Percentiles rank a stretch among this genome's conserved stretches.
Conservation (phyloP, 1,140 invertebrate genomes). For the Laupala kohalensis region DNA sequence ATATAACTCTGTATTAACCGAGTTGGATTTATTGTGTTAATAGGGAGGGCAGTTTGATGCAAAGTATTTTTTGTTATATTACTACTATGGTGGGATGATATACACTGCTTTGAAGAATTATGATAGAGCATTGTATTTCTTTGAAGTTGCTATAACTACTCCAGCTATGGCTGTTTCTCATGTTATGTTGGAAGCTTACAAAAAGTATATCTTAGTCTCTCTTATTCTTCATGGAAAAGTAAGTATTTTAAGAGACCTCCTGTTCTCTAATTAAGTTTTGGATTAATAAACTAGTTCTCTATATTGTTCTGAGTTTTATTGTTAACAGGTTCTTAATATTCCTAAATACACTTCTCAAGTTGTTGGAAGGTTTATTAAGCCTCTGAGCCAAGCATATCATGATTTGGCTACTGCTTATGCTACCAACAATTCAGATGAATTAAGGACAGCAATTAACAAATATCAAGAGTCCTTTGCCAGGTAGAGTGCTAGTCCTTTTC, state of each 20-base stretch:
- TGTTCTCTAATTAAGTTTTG: background rate
- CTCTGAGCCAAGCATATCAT: conserved; percentile 79
- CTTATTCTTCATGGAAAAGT: conserved; percentile 84
- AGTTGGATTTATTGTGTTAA: conserved; percentile 14
- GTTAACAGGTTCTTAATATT: conserved; percentile 45
- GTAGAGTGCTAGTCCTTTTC: no score
- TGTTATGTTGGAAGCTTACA: conserved; percentile 93
- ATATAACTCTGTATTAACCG: background rate
- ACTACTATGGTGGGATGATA: conserved; percentile 96
- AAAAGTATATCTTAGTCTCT: conserved; percentile 88
- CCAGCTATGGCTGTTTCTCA: conserved; percentile 87
- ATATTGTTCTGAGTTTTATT: background rate
- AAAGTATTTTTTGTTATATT: conserved; percentile 87
- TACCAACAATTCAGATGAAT: conserved; percentile 58
- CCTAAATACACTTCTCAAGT: conserved; percentile 89
- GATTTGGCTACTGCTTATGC: conserved; percentile 74
- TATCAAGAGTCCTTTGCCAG: conserved; percentile 63
- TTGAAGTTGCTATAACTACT: conserved; percentile 87
- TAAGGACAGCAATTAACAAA: conserved; percentile 57
- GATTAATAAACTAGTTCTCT: background rate
- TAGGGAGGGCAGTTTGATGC: conserved; percentile 72
- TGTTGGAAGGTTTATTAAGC: conserved; percentile 78
- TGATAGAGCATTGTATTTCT: conserved; percentile 84
- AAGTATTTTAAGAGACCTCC: conserved; percentile 11
- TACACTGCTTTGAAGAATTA: conserved; percentile 87